Conservation (phyloP, 2,113 vertebrate genomes). For the Coryphaenoides rupestris region DNA sequence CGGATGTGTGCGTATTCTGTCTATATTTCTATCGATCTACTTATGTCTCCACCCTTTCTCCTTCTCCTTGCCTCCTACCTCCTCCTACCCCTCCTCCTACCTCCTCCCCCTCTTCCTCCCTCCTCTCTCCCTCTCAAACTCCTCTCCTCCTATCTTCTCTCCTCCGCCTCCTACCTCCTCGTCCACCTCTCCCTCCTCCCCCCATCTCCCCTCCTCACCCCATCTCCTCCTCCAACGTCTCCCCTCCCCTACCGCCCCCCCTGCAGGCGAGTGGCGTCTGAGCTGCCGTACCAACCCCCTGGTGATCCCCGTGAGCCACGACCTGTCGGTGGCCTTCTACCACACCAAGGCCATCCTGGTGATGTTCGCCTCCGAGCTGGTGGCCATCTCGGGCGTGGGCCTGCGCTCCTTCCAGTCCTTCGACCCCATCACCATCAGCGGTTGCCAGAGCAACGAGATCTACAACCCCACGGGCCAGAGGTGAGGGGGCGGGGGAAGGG, state of each 20-base stretch:
- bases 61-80: neutral
- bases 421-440: conserved; percentile 96
- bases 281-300: conserved; percentile 97
- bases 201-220: no score
- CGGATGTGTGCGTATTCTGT: no score
- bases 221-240: neutral
- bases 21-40: no score
- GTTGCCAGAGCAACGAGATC: conserved; percentile 97
- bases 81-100: neutral
- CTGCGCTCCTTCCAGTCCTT: conserved; percentile 98
- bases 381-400: conserved; percentile 96
- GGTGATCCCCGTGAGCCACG: conserved; percentile 96
- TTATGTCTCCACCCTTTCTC: no score
- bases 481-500: conserved; percentile 69
- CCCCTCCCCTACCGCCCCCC: conserved; percentile 37
- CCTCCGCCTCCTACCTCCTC: no score
- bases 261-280: conserved; percentile 89
- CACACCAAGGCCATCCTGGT: conserved; percentile 91
- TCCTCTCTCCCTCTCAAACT: no score
- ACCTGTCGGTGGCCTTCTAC: conserved; percentile 97
- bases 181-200: no score
- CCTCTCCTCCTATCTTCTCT: no score
- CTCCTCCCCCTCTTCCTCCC: conserved; percentile 12
- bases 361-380: conserved; percentile 85
- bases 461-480: conserved; percentile 94